Percentiles rank a stretch among this genome's conserved stretches.
These are phyloP conservation scores for Calidris pugnax DNA, from an alignment of 2,113 vertebrate genomes.

Conservation along the genomic window DNA sequence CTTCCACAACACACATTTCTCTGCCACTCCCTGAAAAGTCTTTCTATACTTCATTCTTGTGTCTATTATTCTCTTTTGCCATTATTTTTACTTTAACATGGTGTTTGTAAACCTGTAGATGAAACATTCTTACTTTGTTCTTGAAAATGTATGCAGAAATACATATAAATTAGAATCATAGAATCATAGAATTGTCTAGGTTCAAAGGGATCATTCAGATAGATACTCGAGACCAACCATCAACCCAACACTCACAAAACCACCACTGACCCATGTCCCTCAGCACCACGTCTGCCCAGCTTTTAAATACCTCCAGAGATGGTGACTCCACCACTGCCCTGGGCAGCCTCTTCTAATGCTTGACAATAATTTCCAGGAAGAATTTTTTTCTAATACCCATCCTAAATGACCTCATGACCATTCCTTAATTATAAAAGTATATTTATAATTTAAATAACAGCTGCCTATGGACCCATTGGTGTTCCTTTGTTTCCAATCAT, in stretches of 20 bases:
- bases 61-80: not conserved
- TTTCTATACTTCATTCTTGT: not conserved
- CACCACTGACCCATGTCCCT: too few relatives aligned
- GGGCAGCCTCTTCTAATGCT: too few relatives aligned
- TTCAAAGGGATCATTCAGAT: too few relatives aligned
- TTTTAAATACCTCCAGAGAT: too few relatives aligned
- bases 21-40: not conserved
- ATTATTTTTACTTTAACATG: not conserved
- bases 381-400: too few relatives aligned
- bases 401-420: not conserved
- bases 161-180: not conserved
- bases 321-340: too few relatives aligned
- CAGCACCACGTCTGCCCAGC: too few relatives aligned
- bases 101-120: not conserved
- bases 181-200: too few relatives aligned
- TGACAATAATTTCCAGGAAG: too few relatives aligned
- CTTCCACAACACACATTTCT: not conserved
- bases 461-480: fast-evolving
- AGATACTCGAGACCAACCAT: too few relatives aligned
- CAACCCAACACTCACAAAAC: too few relatives aligned
- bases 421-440: not conserved
- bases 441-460: not conserved
- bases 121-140: not conserved
- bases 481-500: not conserved
- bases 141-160: not conserved